Conservation (phyloP, 2,888 invertebrate species). For the Chloromyia formosa region DNA sequence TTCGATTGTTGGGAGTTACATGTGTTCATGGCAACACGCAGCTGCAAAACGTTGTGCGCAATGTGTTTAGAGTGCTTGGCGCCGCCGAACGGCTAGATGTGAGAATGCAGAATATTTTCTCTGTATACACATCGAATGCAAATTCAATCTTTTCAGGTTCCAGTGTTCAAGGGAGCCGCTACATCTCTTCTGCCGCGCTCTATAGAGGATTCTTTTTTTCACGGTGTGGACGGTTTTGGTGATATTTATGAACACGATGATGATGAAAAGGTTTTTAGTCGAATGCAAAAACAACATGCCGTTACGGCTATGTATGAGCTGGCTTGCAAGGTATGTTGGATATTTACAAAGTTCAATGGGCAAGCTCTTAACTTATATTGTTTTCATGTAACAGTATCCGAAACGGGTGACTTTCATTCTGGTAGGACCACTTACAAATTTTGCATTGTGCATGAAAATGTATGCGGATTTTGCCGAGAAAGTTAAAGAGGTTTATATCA, state of each 20-base stretch:
- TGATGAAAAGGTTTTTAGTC: slow-evolving; percentile 61
- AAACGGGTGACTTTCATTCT: slow-evolving; percentile 71
- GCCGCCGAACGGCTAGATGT: slow-evolving; percentile 71
- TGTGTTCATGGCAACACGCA: slow-evolving; percentile 79
- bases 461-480: slow-evolving; percentile 72
- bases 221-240: slow-evolving; percentile 78
- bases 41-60: slow-evolving; percentile 73
- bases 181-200: slow-evolving; percentile 64
- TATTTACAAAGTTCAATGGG: background rate
- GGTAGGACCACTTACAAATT: slow-evolving; percentile 81
- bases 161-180: slow-evolving; percentile 73
- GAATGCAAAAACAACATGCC: slow-evolving; percentile 68
- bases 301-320: slow-evolving; percentile 70
- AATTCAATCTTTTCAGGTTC: slow-evolving; percentile 68
- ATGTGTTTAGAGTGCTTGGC: slow-evolving; percentile 74
- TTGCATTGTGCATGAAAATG: slow-evolving; percentile 77
- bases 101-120: slow-evolving; percentile 56
- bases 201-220: slow-evolving; percentile 64
- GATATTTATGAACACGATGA: slow-evolving; percentile 66
- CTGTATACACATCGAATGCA: background rate
- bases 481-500: slow-evolving; percentile 75
- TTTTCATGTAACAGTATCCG: slow-evolving; percentile 58
- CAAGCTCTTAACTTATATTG: background rate
- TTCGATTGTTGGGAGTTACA: slow-evolving; percentile 72
- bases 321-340: slow-evolving; percentile 65